Evolutionary conservation across 2,113 vertebrate species (phyloP).

Genomic region (Piprites chloris): DNA sequence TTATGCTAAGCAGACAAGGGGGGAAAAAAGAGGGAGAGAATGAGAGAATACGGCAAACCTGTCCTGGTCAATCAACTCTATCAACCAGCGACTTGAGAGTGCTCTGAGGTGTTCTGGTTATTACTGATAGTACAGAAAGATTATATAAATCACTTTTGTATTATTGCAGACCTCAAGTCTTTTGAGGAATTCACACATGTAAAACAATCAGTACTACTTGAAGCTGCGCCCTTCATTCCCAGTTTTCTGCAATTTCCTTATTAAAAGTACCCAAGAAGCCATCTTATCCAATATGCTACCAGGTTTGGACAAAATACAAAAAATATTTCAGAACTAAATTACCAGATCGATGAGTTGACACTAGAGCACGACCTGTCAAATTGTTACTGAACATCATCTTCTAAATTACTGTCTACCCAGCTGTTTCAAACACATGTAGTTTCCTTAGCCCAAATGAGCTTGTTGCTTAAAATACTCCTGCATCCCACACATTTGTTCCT

Average conservation of each 20-base stretch:
- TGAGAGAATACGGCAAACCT: background rate
- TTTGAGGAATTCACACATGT: background rate
- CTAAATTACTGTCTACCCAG: constrained; percentile 41
- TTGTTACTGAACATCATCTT: constrained; percentile 36
- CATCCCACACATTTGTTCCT: constrained; percentile 70
- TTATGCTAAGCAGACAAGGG: background rate
- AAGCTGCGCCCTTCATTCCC: constrained; percentile 10
- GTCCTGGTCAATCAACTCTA: background rate
- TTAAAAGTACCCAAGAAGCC: constrained; percentile 5
- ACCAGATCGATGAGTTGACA: constrained; percentile 1
- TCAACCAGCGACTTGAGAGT: background rate
- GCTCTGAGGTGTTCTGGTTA: background rate
- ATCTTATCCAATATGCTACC: background rate
- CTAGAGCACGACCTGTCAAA: constrained; percentile 28
- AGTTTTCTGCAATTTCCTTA: constrained; percentile 5
- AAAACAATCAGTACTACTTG: background rate
- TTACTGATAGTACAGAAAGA: background rate
- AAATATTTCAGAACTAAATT: background rate
- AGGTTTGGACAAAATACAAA: constrained; percentile 1
- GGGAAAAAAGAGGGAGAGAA: too few species aligned
- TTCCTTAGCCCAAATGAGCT: constrained; percentile 60
- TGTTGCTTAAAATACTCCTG: constrained; percentile 69
- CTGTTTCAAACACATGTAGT: constrained; percentile 55
- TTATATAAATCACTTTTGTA: background rate
- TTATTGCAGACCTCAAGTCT: background rate